Evolutionary conservation across 2,113 vertebrate genomes (phyloP), one percentile per base, ranked within the genome.

Genomic region (Vimba vimba): DNA sequence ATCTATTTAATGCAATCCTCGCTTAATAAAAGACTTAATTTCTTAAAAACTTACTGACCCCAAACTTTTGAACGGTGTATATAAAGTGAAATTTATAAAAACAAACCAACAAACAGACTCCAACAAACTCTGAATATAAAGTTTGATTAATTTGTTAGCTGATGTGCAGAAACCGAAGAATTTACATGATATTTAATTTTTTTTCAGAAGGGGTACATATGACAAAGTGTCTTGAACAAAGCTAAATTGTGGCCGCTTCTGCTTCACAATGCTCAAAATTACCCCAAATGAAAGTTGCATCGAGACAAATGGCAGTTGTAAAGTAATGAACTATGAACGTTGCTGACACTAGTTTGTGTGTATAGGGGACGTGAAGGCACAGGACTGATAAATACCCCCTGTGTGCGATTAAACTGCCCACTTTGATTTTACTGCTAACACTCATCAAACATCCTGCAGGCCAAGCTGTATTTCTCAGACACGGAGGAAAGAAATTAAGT

Each of bases 311-410:
- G 90, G 88, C 89, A 85, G 89, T 45, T 66, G 69, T 83, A 79
- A 85, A 87, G 88, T 93, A 93, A 93, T 93, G 91, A 89, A 88
- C 92, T 91, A 87, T 88, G 91, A 93, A 90, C 3, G 13, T 74
- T 88, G 84, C 85, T 85, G 78, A 85, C 79, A 86, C 59, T 2
- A 76, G 64, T 76, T 74, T 27, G 64, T 69, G 78, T 80, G 79
- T 9, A 66, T 83, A 52, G 50, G 64, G 50, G 62, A 87, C 57
- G 85, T 80, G 50, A 55, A 66, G 62, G 69, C 66, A 43, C 43
- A 47, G 86, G 90, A 89, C 79, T 86, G 90, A 93, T 91, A 90
- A 92, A 91, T 79, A 71, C 87, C 90, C 84, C 89, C 82, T 88
- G 78, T 73, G 88, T 91, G 91, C 86, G 89, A 93, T 93, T 92